Conservation (phyloP, 2,113 vertebrate species). For the Pipra filicauda region DNA sequence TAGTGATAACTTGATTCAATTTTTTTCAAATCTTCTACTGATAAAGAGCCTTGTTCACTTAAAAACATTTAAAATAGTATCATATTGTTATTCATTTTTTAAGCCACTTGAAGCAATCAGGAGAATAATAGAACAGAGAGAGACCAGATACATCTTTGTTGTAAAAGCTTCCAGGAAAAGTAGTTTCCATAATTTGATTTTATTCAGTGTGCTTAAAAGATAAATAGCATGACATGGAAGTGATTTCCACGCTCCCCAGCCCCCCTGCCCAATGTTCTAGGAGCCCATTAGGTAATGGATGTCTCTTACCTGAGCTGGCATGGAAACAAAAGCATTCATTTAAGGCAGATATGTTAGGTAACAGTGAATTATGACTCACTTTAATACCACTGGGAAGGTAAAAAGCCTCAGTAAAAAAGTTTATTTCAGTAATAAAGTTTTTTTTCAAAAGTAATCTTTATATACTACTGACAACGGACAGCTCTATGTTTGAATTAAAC, state of each 20-base stretch:
- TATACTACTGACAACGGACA: not conserved
- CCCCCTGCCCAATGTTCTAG: not conserved
- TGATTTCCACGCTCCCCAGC: not conserved
- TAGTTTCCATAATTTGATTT: not conserved
- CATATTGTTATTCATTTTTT: not conserved
- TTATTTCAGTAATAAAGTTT: not conserved
- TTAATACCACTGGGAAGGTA: not conserved
- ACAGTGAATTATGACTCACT: constrained; percentile 4
- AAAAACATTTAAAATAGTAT: not conserved
- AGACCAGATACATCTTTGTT: not conserved
- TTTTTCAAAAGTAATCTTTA: not conserved
- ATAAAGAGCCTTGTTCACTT: not conserved
- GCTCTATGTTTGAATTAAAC: not conserved
- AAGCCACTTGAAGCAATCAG: not conserved
- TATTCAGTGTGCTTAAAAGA: not conserved
- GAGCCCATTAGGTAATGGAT: not conserved
- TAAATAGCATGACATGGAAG: not conserved
- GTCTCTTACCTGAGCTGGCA: not conserved
- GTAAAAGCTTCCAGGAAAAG: not conserved
- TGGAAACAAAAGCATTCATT: not conserved
- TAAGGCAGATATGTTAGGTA: not conserved
- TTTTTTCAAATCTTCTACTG: not conserved
- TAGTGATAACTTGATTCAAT: not conserved
- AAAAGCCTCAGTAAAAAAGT: not conserved
- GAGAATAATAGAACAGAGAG: not conserved